phyloP scores from a whole-genome alignment of 2,888 invertebrate genomes.

The Rambutsinella grinnellia region DNA sequence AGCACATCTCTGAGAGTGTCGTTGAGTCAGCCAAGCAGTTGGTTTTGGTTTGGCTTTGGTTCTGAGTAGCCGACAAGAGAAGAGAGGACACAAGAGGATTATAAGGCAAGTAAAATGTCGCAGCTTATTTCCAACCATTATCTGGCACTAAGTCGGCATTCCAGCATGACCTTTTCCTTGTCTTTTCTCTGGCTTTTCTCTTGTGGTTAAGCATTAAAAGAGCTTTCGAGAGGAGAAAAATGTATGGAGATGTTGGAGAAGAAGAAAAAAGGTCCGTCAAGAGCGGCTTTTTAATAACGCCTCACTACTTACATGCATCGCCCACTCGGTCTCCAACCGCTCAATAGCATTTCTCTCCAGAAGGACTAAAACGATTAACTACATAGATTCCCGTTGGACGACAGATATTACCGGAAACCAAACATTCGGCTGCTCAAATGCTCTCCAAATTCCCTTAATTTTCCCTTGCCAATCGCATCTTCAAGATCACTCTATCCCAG shows the following conservation, averaged over 20 bases:
- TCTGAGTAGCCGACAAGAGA: not conserved
- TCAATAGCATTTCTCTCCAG: not conserved
- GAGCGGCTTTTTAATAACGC: conserved; percentile 28
- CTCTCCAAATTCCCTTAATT: not conserved
- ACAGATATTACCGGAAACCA: conserved; percentile 17
- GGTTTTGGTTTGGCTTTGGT: conserved; percentile 2
- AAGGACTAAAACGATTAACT: not conserved
- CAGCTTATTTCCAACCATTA: conserved; percentile 31
- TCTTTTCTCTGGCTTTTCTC: not conserved
- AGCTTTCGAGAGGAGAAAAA: conserved; percentile 6
- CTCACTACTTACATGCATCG: conserved; percentile 18
- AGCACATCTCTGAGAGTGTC: not conserved
- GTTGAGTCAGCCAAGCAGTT: not conserved
- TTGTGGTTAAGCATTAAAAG: conserved; percentile 12
- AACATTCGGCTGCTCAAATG: not conserved
- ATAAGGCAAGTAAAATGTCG: conserved; percentile 25
- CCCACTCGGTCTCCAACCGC: not conserved
- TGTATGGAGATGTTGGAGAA: not conserved
- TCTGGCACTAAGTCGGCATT: conserved; percentile 33
- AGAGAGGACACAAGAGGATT: conserved; percentile 24
- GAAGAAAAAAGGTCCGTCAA: conserved; percentile 5
- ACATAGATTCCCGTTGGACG: not conserved
- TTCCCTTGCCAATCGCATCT: not conserved
- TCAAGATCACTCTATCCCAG: not conserved
- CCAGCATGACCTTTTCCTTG: conserved; percentile 10